Conservation (phyloP, 2,113 vertebrate species). For the Nerophis ophidion region DNA sequence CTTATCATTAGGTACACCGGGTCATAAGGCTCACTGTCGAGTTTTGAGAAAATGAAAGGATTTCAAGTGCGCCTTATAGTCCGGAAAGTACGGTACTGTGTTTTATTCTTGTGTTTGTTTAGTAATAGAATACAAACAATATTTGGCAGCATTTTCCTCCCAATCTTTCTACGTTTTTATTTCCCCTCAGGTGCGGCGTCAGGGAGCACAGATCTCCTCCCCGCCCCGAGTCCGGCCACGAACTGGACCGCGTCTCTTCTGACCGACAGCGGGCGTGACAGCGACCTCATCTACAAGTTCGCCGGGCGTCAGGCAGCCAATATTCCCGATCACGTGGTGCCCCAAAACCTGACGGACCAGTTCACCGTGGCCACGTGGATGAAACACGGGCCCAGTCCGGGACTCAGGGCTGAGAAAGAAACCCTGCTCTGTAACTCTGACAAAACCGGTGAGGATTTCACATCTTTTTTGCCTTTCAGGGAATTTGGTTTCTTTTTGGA, state of each 20-base stretch:
- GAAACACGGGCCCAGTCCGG: conserved; percentile 92
- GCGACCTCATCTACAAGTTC: conserved; percentile 89
- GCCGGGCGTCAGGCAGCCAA: conserved; percentile 91
- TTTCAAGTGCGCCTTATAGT: too few species aligned
- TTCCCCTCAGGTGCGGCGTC: conserved; percentile 82
- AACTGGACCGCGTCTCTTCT: conserved; percentile 91
- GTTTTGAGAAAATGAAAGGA: too few species aligned
- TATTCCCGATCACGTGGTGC: conserved; percentile 87
- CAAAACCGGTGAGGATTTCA: conserved; percentile 81
- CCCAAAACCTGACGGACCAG: conserved; percentile 94
- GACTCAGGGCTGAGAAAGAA: conserved; percentile 90
- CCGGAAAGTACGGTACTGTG: too few species aligned
- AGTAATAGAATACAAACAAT: too few species aligned
- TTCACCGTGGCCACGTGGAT: conserved; percentile 97
- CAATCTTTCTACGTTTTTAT: conserved; percentile 13
- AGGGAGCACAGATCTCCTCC: conserved; percentile 90
- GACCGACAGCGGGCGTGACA: conserved; percentile 82
- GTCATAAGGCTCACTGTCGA: too few species aligned
- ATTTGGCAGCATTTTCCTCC: not conserved
- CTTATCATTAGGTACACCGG: too few species aligned
- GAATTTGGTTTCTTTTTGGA: too few species aligned
- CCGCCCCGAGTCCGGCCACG: conserved; percentile 77
- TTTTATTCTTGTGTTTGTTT: too few species aligned
- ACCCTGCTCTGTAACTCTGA: conserved; percentile 97
- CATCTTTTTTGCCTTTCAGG: not conserved